Evolutionary conservation across 2,113 vertebrate genomes (phyloP).

Genomic region (Melozone crissalis): DNA sequence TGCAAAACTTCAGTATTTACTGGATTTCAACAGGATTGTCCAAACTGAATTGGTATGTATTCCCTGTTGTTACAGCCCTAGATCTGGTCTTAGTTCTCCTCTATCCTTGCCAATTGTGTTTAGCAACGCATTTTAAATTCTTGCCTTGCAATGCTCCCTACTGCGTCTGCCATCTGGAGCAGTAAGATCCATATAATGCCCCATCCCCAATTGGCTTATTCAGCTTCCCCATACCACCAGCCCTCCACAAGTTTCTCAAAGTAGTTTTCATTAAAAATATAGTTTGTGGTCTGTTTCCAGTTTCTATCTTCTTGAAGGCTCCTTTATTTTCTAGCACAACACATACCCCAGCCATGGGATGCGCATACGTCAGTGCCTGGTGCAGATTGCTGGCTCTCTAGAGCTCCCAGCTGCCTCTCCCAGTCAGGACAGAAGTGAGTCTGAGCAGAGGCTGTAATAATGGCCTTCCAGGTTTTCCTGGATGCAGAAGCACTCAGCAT

Average conservation of each 20-base stretch:
- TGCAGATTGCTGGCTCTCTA: accelerated
- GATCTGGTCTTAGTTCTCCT: background rate
- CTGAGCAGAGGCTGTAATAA: background rate
- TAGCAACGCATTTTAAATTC: background rate
- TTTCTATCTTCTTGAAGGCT: background rate
- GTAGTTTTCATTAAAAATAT: background rate
- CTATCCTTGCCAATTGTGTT: background rate
- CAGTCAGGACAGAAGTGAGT: accelerated
- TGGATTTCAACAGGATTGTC: slow-evolving; percentile 8
- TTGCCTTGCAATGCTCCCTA: background rate
- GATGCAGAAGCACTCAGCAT: background rate
- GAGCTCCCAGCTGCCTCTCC: background rate
- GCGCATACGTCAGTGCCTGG: background rate
- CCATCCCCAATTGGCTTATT: background rate
- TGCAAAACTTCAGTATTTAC: background rate
- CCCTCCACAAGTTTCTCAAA: background rate
- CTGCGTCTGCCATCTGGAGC: accelerated
- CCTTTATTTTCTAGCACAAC: background rate
- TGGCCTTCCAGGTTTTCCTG: background rate
- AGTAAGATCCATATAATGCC: background rate
- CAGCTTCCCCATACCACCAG: background rate
- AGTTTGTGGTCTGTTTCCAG: background rate
- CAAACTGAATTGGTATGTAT: background rate
- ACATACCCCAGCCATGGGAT: background rate
- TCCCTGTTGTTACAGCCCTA: background rate